Base-by-base conservation (phyloP, 2,888 invertebrate genomes). In the Timandra comae region DNA sequence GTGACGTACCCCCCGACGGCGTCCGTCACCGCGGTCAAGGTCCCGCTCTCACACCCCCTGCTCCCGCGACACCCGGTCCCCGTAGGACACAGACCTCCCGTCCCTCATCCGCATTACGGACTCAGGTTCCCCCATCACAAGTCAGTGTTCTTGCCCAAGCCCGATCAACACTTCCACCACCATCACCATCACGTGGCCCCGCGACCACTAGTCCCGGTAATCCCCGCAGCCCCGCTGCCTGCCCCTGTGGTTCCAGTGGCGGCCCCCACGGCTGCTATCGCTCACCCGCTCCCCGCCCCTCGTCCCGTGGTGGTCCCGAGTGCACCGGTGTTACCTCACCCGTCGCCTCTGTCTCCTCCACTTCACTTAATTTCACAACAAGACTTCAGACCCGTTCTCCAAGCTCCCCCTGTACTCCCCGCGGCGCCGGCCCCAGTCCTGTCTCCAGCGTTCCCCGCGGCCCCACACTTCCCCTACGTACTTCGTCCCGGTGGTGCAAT, bases 1-100 rank as follows among this genome's bases (percentile, higher is more conserved):
- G 84, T 86, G 1, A 69, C 74, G 1, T 86, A 86, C 42, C 86
- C 86, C 0, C 80, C 86, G 1, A 72, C 85, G 0, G 76, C 85
- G 1, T 58, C 82, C 0, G 82, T 80, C 1, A 64, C 80, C 3
- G 73, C 79, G 3, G 81, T 85, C 1, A 86, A 84, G 46, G 81
- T 82, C 22, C 86, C 85, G 2, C 52, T 85, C 3, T 49, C 56
- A 3, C 71, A 72, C 37, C 81, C 76, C 11, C 45, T 71, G 7
- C 43, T 63, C 5, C 58, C 56, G 0, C 66, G 64, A 2, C 74
- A 68, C 13, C 84, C 81, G 1, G 62, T 70, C 2, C 67, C 71
- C 2, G 72, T 71, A 2, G 79, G 78, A 2, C 82, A 82, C 35
- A 70, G 55, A 45, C 65, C 72, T 1, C 75, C 75, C 0, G 63